Evolutionary conservation across 2,797 vertebrate genomes (phyloP), one percentile per base, ranked within the genome.

Genomic region (Enteromius argenteus): DNA sequence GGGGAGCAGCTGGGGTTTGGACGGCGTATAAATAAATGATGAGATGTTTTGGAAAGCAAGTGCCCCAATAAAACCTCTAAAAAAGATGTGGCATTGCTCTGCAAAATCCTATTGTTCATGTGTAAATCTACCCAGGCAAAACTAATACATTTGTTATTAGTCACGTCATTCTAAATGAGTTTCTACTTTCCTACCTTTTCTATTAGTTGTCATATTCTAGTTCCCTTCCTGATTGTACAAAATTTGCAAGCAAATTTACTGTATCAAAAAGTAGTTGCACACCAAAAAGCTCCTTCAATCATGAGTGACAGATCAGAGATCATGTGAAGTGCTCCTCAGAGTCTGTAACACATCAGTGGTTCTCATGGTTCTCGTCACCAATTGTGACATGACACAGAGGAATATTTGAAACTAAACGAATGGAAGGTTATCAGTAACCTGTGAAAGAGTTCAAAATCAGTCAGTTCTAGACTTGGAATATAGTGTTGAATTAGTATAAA

Each of bases 11-110:
- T 90, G 91, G 89, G 74, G 89, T 90, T 90, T 89, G 90, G 89
- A 88, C 90, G 92, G 81, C 49, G 84, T 86, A 90, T 92, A 90
- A 93, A 94, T 94, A 91, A 94, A 92, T 91, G 87, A 93, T 87
- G 89, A 85, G 88, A 90, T 93, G 88, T 91, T 93, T 93, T 90
- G 90, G 85, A 88, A 82, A 88, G 89, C 88, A 89, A 85, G 88
- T 85, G 86, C 89, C 77, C 87, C 89, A 77, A 86, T 87, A 85
- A 78, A 89, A 85, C 85, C 84, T 58, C 71, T 82, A 80, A 90
- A 72, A 69, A 66, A 60, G 21, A 60, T 53, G 60, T 76, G 23
- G 35, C 83, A 44, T 53, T 85, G 27, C 78, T 76, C 62, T 62
- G 60, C 30, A 62, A 30, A 62, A 62, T 62, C 13, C 37, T 49